phyloP scores from a whole-genome alignment of 2,797 vertebrate species.

The Galaxias olidus region DNA sequence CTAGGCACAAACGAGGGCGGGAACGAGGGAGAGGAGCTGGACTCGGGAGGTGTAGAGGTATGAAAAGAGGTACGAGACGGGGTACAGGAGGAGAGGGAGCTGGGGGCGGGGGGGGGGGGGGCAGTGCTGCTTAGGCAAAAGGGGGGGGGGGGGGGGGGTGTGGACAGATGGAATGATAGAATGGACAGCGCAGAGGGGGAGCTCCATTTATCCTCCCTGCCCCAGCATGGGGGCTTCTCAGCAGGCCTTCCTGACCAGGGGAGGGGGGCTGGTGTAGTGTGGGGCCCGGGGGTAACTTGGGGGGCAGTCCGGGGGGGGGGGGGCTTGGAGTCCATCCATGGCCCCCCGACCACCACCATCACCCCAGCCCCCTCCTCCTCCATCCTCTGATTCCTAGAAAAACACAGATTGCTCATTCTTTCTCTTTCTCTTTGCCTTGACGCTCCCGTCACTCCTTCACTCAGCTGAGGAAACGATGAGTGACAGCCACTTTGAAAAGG shows the following conservation, averaged over 20 bases:
- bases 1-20: no score
- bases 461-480: conserved; percentile 54
- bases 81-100: not conserved
- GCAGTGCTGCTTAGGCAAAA: conserved; percentile 20
- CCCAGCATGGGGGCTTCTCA: conserved; percentile 28
- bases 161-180: conserved; percentile 21
- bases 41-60: no score
- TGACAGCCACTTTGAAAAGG: conserved; percentile 51
- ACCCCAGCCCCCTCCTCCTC: conserved; percentile 1
- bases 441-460: conserved; percentile 24
- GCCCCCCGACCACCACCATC: conserved; percentile 7
- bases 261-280: conserved; percentile 11
- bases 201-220: conserved; percentile 44
- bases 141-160: not conserved
- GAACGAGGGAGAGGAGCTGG: no score
- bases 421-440: conserved; percentile 28
- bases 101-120: conserved; percentile 6
- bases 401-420: conserved; percentile 53
- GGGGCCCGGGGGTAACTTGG: conserved; percentile 18
- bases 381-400: conserved; percentile 48
- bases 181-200: conserved; percentile 31
- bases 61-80: not conserved
- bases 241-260: conserved; percentile 36
- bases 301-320: conserved; percentile 31
- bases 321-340: conserved; percentile 24